Evolutionary conservation across 2,113 vertebrate genomes (phyloP).

Genomic region (Brienomyrus brachyistius): DNA sequence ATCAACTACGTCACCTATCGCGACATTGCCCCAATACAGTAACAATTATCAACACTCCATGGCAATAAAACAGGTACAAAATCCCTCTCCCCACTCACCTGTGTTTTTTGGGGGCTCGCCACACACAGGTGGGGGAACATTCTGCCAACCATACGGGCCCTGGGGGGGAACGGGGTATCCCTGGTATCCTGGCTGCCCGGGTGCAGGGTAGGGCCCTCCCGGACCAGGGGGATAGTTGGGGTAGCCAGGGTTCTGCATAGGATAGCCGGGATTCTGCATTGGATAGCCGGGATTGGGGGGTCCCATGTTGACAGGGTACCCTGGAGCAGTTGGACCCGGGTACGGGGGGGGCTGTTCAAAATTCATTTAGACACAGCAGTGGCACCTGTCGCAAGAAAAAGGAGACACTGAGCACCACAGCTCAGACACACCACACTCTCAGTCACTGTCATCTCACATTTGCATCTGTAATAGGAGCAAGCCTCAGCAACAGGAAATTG

Average conservation of each 20-base stretch:
- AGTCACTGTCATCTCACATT: background rate
- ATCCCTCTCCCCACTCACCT: conserved; percentile 56
- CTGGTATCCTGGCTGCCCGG: conserved; percentile 58
- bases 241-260: conserved; percentile 51
- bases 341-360: conserved; percentile 84
- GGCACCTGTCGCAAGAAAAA: conserved; percentile 49
- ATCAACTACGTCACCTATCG: background rate
- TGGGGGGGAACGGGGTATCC: conserved; percentile 53
- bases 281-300: conserved; percentile 52
- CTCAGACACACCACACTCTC: background rate
- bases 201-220: conserved; percentile 60
- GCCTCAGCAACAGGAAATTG: background rate
- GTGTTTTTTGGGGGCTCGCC: conserved; percentile 85
- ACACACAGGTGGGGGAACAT: conserved; percentile 71
- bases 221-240: conserved; percentile 66
- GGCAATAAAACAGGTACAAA: background rate
- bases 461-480: background rate
- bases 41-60: background rate
- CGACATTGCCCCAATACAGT: background rate
- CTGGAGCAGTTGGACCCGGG: conserved; percentile 70
- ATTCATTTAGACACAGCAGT: conserved; percentile 61
- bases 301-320: conserved; percentile 46
- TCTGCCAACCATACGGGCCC: conserved; percentile 77
- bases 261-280: conserved; percentile 52
- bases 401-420: background rate